Base-by-base conservation (phyloP, 1,140 invertebrate species). In the Cyclargus thomasi region DNA sequence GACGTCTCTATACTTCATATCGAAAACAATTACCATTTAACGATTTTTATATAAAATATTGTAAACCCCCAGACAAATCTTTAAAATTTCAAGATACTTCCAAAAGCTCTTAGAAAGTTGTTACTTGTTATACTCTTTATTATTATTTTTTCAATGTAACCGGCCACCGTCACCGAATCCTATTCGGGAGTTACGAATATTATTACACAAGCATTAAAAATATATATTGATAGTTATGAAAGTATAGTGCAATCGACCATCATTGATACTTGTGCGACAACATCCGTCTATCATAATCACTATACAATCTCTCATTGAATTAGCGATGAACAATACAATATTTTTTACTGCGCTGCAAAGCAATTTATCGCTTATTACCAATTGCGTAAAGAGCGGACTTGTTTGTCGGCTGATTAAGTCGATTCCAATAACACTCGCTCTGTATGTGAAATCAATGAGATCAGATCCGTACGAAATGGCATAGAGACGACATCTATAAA, bases 201-300 rank as follows among this genome's bases (percentile, higher is more conserved):
- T n/a, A n/a, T n/a, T n/a, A n/a, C n/a, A n/a, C n/a, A n/a, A n/a
- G n/a, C n/a, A n/a, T n/a, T n/a, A n/a, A n/a, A n/a, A n/a, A n/a
- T n/a, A n/a, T n/a, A n/a, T 73, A 77, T 73, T 71, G 73, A 70
- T 73, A 62, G 35, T 79, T 71, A 71, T 80, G 74, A 74, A 68
- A 77, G 74, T 71, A 74, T 80, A 82, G 69, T 22, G 55, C 23
- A 47, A 64, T 80, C 79, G 82, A 74, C 63, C 62, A 59, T 78
- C 79, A 85, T 81, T 79, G 79, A 72, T 64, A 62, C 66, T 75
- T 76, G 72, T 77, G 71, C 75, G 77, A 84, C 82, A 84, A 82
- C 75, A 64, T 55, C 69, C 78, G 67, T 82, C 80, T 75, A 77
- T 74, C 65, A 53, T 68, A 74, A 79, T 82, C 80, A 82, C 82